Percentiles rank a stretch among this genome's conserved stretches.
These are phyloP conservation scores for Hoplodrina blanda DNA, from an alignment of 2,888 invertebrate species.

Conservation along the genomic window DNA sequence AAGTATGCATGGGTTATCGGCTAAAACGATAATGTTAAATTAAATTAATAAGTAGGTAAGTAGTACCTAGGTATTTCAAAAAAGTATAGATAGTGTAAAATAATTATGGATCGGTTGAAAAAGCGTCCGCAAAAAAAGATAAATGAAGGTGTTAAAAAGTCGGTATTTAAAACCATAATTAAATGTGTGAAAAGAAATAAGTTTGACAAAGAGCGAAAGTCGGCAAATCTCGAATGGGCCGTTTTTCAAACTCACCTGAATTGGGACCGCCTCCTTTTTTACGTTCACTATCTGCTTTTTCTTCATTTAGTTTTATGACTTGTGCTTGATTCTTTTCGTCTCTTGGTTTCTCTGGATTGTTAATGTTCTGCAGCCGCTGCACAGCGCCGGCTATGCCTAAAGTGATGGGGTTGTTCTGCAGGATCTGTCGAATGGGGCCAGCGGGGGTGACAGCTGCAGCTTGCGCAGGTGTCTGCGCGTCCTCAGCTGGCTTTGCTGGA, in stretches of 20 bases:
- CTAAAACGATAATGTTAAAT: too few relatives aligned
- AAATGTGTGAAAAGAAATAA: too few relatives aligned
- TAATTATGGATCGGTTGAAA: too few relatives aligned
- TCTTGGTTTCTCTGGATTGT: constrained; percentile 60
- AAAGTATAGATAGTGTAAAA: too few relatives aligned
- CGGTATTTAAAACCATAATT: too few relatives aligned
- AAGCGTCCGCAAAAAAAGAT: too few relatives aligned
- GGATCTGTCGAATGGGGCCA: constrained; percentile 72
- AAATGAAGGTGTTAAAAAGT: too few relatives aligned
- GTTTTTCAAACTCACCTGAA: constrained; percentile 37
- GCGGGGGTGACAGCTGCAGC: constrained; percentile 42
- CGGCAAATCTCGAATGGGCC: too few relatives aligned
- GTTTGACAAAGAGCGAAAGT: too few relatives aligned
- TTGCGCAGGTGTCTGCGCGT: constrained; percentile 10
- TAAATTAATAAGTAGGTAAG: too few relatives aligned
- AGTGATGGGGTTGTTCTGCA: constrained; percentile 72
- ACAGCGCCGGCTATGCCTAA: constrained; percentile 66
- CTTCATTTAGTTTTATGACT: constrained; percentile 24
- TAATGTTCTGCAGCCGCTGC: constrained; percentile 65
- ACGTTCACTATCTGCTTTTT: constrained; percentile 29
- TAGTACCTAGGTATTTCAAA: too few relatives aligned
- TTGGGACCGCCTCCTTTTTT: constrained; percentile 49
- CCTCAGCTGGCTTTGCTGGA: constrained; percentile 29
- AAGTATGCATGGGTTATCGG: too few relatives aligned
- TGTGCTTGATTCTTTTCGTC: constrained; percentile 28